A percentile compares a stretch with the other conserved stretches of the same genome.
Conservation (phyloP, 2,888 invertebrate species). For the Corythucha ciliata region DNA sequence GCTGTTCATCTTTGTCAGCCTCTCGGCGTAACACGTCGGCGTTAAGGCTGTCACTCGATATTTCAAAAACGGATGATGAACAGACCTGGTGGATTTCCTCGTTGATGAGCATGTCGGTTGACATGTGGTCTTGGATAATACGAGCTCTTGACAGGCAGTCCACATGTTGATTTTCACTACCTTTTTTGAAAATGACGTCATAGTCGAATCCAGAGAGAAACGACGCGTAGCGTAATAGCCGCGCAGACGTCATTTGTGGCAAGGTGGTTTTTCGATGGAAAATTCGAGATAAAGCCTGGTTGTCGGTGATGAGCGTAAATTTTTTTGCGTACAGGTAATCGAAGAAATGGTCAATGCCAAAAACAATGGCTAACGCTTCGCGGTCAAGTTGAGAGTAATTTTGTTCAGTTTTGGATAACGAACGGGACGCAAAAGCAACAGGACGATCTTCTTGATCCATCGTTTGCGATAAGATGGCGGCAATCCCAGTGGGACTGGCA, state of each 20-base stretch:
- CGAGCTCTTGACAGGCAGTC: constrained; percentile 23
- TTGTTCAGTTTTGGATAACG: constrained; percentile 20
- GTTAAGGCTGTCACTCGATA: constrained; percentile 8
- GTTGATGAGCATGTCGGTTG: constrained; percentile 1
- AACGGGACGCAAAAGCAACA: constrained; percentile 13
- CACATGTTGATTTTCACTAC: constrained; percentile 18
- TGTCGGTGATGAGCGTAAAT: background rate
- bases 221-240: constrained; percentile 22
- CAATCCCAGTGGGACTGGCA: constrained; percentile 26
- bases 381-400: constrained; percentile 9
- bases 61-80: background rate
- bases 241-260: background rate
- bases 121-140: no score
- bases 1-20: constrained; percentile 2
- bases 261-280: constrained; percentile 2
- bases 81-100: background rate
- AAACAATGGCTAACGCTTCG: constrained; percentile 3
- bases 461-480: constrained; percentile 30
- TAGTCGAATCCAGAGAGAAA: constrained; percentile 25
- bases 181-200: constrained; percentile 12
- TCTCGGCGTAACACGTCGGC: background rate
- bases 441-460: constrained; percentile 9
- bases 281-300: background rate
- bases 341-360: background rate
- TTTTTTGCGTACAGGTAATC: background rate